These are phyloP conservation scores for Nudaria mundana DNA, from an alignment of 2,888 invertebrate genomes.

Conservation along the genomic window DNA sequence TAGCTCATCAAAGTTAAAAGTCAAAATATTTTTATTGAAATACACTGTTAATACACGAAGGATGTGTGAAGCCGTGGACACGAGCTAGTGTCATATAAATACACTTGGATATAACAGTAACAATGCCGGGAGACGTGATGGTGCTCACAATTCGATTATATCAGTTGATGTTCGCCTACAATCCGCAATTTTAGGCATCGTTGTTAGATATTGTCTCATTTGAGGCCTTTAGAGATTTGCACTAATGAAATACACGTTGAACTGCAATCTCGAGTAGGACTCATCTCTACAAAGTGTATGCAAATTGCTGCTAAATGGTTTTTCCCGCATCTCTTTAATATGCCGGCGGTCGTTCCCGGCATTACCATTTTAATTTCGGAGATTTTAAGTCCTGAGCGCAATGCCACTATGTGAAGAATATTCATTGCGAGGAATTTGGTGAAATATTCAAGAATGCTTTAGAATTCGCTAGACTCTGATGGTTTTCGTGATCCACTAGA, in stretches of 20 bases:
- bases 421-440: conserved; percentile 16
- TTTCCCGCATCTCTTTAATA: conserved; percentile 35
- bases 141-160: too few species aligned
- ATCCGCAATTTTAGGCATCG: background rate
- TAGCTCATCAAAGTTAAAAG: too few species aligned
- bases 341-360: conserved; percentile 35
- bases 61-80: too few species aligned
- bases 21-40: too few species aligned
- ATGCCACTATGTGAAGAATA: conserved; percentile 21
- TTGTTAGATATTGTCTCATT: background rate
- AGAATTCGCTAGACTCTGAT: conserved; percentile 1
- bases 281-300: conserved; percentile 37
- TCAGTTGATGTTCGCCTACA: too few species aligned
- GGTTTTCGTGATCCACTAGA: background rate
- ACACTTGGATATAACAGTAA: too few species aligned
- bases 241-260: conserved; percentile 24
- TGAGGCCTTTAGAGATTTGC: conserved; percentile 2
- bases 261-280: conserved; percentile 17
- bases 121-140: too few species aligned
- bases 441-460: conserved; percentile 4
- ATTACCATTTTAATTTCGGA: conserved; percentile 50
- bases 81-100: too few species aligned
- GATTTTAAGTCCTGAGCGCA: conserved; percentile 30
- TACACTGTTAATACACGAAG: too few species aligned
- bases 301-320: conserved; percentile 41